These are phyloP conservation scores for Drosophila acutilabella DNA, from an alignment of 2,888 invertebrate species.

Conservation along the genomic window DNA sequence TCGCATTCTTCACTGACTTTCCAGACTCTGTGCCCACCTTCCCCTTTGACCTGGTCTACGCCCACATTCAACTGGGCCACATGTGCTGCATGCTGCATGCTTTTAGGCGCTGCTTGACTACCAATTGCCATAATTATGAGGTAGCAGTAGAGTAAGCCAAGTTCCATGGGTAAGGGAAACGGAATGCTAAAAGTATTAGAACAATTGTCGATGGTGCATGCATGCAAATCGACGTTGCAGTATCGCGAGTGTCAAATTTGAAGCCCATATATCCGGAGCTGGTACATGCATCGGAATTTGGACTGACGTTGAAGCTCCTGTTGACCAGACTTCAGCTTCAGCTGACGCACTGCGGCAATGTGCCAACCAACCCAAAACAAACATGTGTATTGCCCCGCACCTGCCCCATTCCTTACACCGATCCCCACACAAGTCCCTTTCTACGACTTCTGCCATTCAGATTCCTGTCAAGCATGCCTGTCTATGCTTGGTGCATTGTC, in stretches of 20 bases:
- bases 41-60: background rate
- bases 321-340: conserved; percentile 58
- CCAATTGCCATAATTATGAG: conserved; percentile 76
- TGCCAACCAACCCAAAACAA: conserved; percentile 55
- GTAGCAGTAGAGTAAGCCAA: background rate
- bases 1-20: conserved; percentile 43
- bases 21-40: conserved; percentile 7
- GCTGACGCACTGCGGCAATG: conserved; percentile 65
- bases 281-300: background rate
- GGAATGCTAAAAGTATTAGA: conserved; percentile 64
- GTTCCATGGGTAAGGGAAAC: conserved; percentile 12
- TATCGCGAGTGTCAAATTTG: conserved; percentile 59
- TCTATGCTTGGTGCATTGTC: conserved; percentile 40
- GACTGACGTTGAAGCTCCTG: conserved; percentile 2
- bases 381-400: conserved; percentile 29
- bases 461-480: background rate
- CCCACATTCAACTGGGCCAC: conserved; percentile 20
- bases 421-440: too few species aligned
- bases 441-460: background rate
- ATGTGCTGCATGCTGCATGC: conserved; percentile 53
- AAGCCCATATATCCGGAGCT: conserved; percentile 31
- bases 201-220: conserved; percentile 70
- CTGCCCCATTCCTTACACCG: background rate
- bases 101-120: conserved; percentile 55
- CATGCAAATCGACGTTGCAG: conserved; percentile 63